Conservation (phyloP, 2,888 invertebrate genomes). For the Unio pictorum region DNA sequence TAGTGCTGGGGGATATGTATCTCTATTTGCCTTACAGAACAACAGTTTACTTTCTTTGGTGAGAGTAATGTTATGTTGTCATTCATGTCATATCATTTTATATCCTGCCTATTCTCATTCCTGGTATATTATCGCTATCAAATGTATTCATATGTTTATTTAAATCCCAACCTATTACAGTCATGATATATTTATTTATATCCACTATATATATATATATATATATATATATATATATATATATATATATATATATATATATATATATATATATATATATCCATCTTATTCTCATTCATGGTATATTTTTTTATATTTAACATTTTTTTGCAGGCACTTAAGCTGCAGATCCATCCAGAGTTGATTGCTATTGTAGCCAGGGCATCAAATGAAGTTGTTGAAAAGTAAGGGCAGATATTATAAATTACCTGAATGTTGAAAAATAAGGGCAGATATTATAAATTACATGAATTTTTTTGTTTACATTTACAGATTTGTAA, state of each 20-base stretch:
- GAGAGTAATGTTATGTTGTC: neutral
- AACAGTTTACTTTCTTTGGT: neutral
- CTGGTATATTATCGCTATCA: too few relatives aligned
- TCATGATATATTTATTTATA: too few relatives aligned
- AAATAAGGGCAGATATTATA: constrained; percentile 34
- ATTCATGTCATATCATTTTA: neutral
- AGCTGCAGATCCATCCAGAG: constrained; percentile 87
- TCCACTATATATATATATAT: too few relatives aligned
- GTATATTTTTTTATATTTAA: too few relatives aligned
- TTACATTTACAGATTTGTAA: neutral
- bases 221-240: too few relatives aligned
- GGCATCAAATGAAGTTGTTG: constrained; percentile 83
- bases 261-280: too few relatives aligned
- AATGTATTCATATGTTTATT: too few relatives aligned
- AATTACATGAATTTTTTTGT: neutral
- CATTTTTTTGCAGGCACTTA: constrained; percentile 78
- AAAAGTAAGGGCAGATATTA: constrained; percentile 41
- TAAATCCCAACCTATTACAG: too few relatives aligned
- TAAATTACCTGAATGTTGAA: constrained; percentile 31
- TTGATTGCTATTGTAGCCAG: constrained; percentile 84
- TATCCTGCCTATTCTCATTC: too few relatives aligned
- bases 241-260: too few relatives aligned
- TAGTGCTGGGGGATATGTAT: too few relatives aligned
- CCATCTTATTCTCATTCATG: neutral
- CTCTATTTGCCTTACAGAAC: too few relatives aligned